phyloP scores from a whole-genome alignment of 2,888 invertebrate genomes.

The Cheilosia vulpina region DNA sequence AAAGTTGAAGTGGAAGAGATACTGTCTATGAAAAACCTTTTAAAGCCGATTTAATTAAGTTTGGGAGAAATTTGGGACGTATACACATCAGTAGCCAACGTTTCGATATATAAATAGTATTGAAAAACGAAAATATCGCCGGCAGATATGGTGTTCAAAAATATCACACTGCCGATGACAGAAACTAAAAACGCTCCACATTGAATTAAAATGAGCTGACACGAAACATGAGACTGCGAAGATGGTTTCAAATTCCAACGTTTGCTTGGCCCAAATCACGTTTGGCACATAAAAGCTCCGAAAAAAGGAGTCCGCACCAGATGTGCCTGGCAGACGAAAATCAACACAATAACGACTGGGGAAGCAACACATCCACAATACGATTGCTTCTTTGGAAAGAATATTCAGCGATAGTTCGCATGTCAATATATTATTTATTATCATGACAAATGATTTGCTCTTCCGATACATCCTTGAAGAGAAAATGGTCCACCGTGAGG shows the following conservation, averaged over 20 bases:
- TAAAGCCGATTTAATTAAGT: too few species aligned
- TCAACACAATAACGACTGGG: slow-evolving; percentile 21
- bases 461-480: slow-evolving; percentile 13
- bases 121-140: too few species aligned
- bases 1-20: too few species aligned
- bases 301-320: slow-evolving; percentile 34
- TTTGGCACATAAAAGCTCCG: slow-evolving; percentile 35
- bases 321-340: slow-evolving; percentile 40
- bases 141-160: too few species aligned
- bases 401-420: slow-evolving; percentile 45
- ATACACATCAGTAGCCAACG: too few species aligned
- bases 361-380: slow-evolving; percentile 46
- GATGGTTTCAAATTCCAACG: slow-evolving; percentile 18
- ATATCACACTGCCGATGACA: background rate
- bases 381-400: slow-evolving; percentile 26
- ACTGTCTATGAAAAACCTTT: too few species aligned
- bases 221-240: background rate
- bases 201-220: slow-evolving; percentile 14
- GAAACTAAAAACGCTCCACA: too few species aligned
- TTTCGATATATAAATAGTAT: too few species aligned
- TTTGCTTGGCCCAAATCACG: slow-evolving; percentile 34
- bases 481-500: background rate
- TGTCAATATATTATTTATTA: slow-evolving; percentile 59
- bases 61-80: too few species aligned
- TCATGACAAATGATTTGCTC: slow-evolving; percentile 53